Percentiles rank a stretch among this genome's conserved stretches.
Evolutionary conservation across 2,113 vertebrate genomes (phyloP).

Genomic region (Cyanoderma ruficeps): DNA sequence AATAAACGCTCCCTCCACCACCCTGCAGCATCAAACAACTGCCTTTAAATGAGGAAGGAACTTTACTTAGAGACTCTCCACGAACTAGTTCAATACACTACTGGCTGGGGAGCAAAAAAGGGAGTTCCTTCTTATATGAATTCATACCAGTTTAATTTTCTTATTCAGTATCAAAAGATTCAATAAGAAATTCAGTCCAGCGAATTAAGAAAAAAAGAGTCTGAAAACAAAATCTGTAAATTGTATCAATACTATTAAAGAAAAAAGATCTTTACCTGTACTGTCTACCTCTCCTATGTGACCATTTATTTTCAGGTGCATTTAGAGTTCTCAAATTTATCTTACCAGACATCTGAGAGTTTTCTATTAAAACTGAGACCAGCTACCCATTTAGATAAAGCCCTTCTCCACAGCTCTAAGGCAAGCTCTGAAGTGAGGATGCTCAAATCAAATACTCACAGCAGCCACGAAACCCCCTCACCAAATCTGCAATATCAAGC

Average conservation of each 20-base stretch:
- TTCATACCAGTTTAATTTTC: neutral
- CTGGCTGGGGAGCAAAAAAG: neutral
- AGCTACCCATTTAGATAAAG: neutral
- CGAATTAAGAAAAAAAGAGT: neutral
- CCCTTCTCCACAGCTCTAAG: neutral
- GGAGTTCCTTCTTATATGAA: neutral
- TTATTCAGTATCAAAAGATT: neutral
- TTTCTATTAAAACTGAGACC: neutral
- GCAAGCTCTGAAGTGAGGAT: neutral
- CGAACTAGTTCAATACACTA: neutral
- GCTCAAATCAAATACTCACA: neutral
- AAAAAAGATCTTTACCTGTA: neutral
- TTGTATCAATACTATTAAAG: neutral
- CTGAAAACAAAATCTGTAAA: neutral
- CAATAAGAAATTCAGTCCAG: neutral
- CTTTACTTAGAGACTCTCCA: neutral
- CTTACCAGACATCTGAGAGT: neutral
- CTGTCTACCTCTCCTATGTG: neutral
- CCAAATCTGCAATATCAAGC: neutral
- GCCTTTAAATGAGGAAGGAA: neutral
- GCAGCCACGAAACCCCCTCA: neutral
- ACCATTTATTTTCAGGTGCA: neutral
- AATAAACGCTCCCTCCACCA: neutral
- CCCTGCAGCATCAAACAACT: neutral
- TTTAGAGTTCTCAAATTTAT: neutral